Base-by-base conservation (phyloP, 1,140 invertebrate genomes). In the Gerris buenoi region DNA sequence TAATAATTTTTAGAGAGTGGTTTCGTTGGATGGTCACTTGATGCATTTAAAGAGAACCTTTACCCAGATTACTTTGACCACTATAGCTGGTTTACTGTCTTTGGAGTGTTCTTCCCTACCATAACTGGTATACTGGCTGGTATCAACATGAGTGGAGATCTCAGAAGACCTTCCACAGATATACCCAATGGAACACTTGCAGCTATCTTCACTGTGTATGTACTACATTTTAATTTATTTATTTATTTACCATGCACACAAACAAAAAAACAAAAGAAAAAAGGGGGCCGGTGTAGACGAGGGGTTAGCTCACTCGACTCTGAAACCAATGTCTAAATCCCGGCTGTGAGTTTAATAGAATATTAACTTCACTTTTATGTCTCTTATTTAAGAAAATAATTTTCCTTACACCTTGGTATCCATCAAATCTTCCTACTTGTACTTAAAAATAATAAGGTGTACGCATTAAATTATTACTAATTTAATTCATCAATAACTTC, bases 71-170 rank as follows among this genome's bases (percentile, higher is more conserved):
- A 93, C 79, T 80, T 85, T 65, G 81, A 88, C 65, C 85, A 83
- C 22, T 87, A 92, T 70, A 88, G 84, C 66, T 95, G 91, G 89
- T 95, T 95, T 76, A 90, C 87, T 18, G 90, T 95, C 61, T 93
- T 95, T 78, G 93, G 92, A 57, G 90, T 96, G n/a, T 94, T 95
- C 79, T 93, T 97, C 79, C 89, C 94, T 64, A 92, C 95, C 62
- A 86, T 96, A 65, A 91, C 93, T 66, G 93, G 93, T 26, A 91
- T 98, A 62, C 81, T 98, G 67, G 93, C 95, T 59, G 95, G 95
- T 59, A 92, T 98, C 70, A 98, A 98, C 76, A 98, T 98, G 95
- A 95, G 93, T 77, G 94, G 94, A 15, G 95, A 98, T 79, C 81
- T 98, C 58, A 84, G 86, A 67, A 87, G 94, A 73, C 95, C 95